Base-by-base conservation (phyloP, 2,113 vertebrate genomes). In the Paradisaea rubra region DNA sequence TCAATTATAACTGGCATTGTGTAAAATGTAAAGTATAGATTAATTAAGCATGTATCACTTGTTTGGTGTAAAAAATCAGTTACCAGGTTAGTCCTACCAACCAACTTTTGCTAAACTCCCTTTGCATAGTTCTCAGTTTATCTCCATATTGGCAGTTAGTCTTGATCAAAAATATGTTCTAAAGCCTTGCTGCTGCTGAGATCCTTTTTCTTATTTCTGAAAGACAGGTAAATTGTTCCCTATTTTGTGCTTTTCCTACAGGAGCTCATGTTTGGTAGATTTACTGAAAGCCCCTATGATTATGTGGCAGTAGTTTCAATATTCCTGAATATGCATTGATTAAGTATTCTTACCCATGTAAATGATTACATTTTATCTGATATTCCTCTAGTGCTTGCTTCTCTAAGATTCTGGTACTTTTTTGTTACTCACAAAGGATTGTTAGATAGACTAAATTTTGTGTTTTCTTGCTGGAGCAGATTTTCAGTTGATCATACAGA, bases 401-500 rank as follows among this genome's bases (percentile, higher is more conserved):
- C 30, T 90, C 28, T 81, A 78, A 7, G 44, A 68, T 71, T 84
- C 60, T 74, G n/a, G 35, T 23, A 81, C 19, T 13, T 15, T n/a
- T 88, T 73, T 72, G 59, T 28, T 7, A 33, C 21, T 71, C 17
- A 37, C 8, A 76, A 66, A 82, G 6, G 42, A 61, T 69, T 20
- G 9, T 45, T 65, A 81, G 41, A 56, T 23, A 66, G 60, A 71
- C 8, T 53, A 82, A 80, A 76, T 69, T 80, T 82, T 85, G 6
- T 20, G 7, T 77, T 79, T 81, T 88, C 45, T 95, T 86, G 24
- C 60, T 78, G 47, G 12, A 92, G 24, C 6, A 74, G 47, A 71
- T 70, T 68, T 92, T 91, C 59, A 71, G 47, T 53, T 84, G 64
- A 56, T 74, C 56, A 84, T 74, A 89, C 24, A 79, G 56, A 92